Evolutionary conservation across 2,888 invertebrate species (phyloP).

Genomic region (Pristionchus japonicus): DNA sequence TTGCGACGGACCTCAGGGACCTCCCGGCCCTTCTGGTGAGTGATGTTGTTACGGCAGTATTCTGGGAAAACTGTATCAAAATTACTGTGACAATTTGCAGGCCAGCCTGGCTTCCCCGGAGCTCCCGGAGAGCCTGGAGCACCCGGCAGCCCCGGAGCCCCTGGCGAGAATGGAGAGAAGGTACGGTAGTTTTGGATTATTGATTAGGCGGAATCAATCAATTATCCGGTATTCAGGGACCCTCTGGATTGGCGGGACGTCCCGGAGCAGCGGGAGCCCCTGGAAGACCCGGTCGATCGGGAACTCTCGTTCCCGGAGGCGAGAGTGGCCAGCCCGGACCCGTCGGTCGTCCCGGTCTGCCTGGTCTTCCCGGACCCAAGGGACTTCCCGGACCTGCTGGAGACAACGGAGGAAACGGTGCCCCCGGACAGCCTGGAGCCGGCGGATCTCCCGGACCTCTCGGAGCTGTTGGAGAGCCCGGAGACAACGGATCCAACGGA

Average conservation of each 20-base stretch:
- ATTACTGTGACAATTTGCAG: not conserved
- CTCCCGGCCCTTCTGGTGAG: constrained; percentile 38
- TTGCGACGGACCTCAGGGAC: constrained; percentile 42
- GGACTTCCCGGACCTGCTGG: constrained; percentile 46
- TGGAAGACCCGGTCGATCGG: constrained; percentile 41
- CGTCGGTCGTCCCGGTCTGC: constrained; percentile 44
- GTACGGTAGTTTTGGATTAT: too few relatives aligned
- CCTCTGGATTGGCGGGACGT: constrained; percentile 33
- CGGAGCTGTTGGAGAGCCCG: constrained; percentile 35
- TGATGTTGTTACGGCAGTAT: too few relatives aligned
- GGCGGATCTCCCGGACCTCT: constrained; percentile 32
- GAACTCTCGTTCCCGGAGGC: constrained; percentile 39
- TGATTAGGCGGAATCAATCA: too few relatives aligned
- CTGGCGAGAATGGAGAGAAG: constrained; percentile 34
- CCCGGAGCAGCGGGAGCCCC: constrained; percentile 32
- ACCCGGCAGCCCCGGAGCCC: constrained; percentile 33
- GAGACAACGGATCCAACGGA: constrained; percentile 44
- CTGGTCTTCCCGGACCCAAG: constrained; percentile 42
- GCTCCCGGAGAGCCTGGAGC: too few relatives aligned
- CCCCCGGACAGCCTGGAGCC: constrained; percentile 35
- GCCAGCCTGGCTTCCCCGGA: constrained; percentile 40
- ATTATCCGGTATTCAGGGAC: too few relatives aligned
- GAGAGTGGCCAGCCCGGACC: constrained; percentile 27
- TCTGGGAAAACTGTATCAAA: too few relatives aligned
- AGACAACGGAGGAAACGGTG: constrained; percentile 19